Base-by-base conservation (phyloP, 2,888 invertebrate genomes). In the Pteria penguin region DNA sequence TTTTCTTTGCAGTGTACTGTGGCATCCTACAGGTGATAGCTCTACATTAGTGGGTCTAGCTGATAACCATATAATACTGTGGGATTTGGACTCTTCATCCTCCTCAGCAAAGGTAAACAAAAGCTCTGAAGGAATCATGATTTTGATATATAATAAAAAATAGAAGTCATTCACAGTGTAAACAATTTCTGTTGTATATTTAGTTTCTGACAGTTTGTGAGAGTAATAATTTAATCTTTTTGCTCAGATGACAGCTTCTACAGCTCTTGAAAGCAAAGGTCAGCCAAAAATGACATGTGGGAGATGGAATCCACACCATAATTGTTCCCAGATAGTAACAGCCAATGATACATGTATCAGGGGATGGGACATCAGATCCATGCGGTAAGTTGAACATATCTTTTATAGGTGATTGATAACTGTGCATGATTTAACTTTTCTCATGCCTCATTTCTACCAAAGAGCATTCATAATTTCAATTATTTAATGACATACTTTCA, bases 221-320 rank as follows among this genome's bases (percentile, higher is more conserved):
- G 14, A 32, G n/a, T n/a, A 36, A 31, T 67, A 8, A 36, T 1
- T 22, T 26, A 22, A 24, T 11, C 4, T 2, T 24, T 69, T 33
- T 31, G 63, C 71, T 66, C 70, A 91, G 91, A 69, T 88, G 63
- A 80, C 83, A 27, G 87, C 86, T 62, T 84, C 88, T 18, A 83
- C 88, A 18, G 85, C 85, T 29, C 92, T 95, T 58, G 94, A 94
- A 84, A 94, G 94, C 1, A 95, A 96, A 92, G 95, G 95, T 80
- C 94, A 96, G 82, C 95, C 95, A 36, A 96, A 96, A 89, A 95
- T 96, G 88, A 96, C 95, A 0, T 95, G 94, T 66, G 97, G 97
- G 8, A 96, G 97, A 92, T 99, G 98, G 98, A 97, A 97, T 92
- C 98, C 98, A 11, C 98, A 98, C 89, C 97, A 97, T 90, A 96